Base-by-base conservation (phyloP, 2,888 invertebrate species). In the Thera obeliscata region DNA sequence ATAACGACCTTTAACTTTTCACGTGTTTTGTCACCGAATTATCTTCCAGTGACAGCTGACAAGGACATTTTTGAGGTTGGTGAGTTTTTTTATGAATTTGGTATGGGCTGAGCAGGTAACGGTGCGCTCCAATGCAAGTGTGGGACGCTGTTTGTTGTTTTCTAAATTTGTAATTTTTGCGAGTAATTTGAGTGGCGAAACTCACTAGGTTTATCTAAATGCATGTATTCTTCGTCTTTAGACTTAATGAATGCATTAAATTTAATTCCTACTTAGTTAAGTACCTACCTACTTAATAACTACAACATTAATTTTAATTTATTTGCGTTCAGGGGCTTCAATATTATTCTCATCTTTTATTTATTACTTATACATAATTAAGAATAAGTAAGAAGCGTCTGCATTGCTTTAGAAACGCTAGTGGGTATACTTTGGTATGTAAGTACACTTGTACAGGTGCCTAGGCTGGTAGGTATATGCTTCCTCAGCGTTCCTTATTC, bases 1-100 rank as follows among this genome's bases (percentile, higher is more conserved):
- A 57, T 54, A 69, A 64, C 72, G 67, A 71, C 70, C 64, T 72
- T 61, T 68, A 70, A 67, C 55, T 61, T 63, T 66, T 66, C 56
- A 56, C 66, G 69, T 66, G 66, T 68, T 71, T 69, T 66, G 59
- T 61, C 64, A 55, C 58, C 66, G 69, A 70, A 67, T 63, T 69
- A 67, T 64, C 70, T 64, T 61, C 58, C 58, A 67, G 71, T 64
- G 61, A 58, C 64, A 58, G 54, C 48, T 52, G 59, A 57, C 61
- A 65, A 70, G 72, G 69, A 71, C 57, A 61, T 46, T 64, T 69
- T 69, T 72, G 62, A 75, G 73, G 75, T 75, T 68, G 61, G 75
- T 75, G 67, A 60, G 55, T 58, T 65, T 68, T 50, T 64, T 36
- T 60, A 68, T 71, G 65, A 67, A 72, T 69, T 67, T 72, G 62